phyloP scores from a whole-genome alignment of 2,797 vertebrate species.

The Diplodus sargus region DNA sequence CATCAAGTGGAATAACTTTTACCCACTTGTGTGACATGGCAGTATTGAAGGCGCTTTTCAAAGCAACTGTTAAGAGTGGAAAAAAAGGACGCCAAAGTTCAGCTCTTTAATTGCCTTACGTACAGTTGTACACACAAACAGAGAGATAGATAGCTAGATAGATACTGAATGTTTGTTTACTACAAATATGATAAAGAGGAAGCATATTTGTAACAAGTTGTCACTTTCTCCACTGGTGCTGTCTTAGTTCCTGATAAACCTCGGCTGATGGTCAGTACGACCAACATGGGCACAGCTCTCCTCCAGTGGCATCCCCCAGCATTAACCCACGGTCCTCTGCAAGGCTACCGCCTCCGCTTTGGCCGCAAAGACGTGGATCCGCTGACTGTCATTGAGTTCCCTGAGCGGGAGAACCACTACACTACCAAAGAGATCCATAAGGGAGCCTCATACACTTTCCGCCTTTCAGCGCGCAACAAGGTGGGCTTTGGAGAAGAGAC shows the following conservation, averaged over 20 bases:
- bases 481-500: slow-evolving; percentile 99
- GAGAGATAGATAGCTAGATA: not conserved
- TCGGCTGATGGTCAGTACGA: slow-evolving; percentile 96
- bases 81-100: slow-evolving; percentile 21
- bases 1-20: slow-evolving; percentile 66
- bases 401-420: slow-evolving; percentile 97
- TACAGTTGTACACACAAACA: not conserved
- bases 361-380: slow-evolving; percentile 95
- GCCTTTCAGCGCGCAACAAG: slow-evolving; percentile 97
- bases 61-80: slow-evolving; percentile 43
- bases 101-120: not conserved
- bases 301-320: slow-evolving; percentile 97
- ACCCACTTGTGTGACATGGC: slow-evolving; percentile 49
- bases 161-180: slow-evolving; percentile 5
- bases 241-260: slow-evolving; percentile 96
- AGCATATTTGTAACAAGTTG: slow-evolving; percentile 29
- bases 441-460: slow-evolving; percentile 95
- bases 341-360: slow-evolving; percentile 95
- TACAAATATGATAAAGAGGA: not conserved
- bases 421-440: slow-evolving; percentile 98
- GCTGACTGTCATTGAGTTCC: slow-evolving; percentile 94
- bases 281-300: slow-evolving; percentile 98
- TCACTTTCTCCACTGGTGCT: slow-evolving; percentile 68
- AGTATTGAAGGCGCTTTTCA: slow-evolving; percentile 61
- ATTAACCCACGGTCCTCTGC: slow-evolving; percentile 92